Conservation (phyloP, 2,797 vertebrate genomes). For the Phalloptychus januarius region DNA sequence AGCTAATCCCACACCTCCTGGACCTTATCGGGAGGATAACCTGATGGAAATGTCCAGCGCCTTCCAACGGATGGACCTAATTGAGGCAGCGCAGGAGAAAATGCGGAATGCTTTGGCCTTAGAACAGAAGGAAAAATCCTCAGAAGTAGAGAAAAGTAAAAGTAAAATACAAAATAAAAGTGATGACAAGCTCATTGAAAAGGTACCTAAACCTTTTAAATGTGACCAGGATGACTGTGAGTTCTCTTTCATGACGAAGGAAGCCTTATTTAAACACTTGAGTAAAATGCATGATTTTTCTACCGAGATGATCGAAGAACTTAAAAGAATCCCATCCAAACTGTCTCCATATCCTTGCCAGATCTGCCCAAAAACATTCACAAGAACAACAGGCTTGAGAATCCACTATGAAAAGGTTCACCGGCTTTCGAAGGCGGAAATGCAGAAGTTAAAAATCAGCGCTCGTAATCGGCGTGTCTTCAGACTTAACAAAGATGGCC, state of each 20-base stretch:
- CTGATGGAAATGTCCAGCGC: constrained; percentile 91
- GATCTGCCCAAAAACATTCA: constrained; percentile 97
- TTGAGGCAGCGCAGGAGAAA: constrained; percentile 80
- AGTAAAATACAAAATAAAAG: constrained; percentile 73
- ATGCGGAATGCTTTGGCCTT: constrained; percentile 60
- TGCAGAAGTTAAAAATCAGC: constrained; percentile 90
- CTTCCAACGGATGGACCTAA: constrained; percentile 90
- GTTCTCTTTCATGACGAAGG: constrained; percentile 98
- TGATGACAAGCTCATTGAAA: constrained; percentile 82
- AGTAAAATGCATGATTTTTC: constrained; percentile 92
- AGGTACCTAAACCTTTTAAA: constrained; percentile 91
- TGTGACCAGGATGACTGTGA: constrained; percentile 91
- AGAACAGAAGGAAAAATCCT: constrained; percentile 65
- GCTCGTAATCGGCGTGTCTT: constrained; percentile 70
- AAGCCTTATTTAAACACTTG: constrained; percentile 96
- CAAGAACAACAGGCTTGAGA: constrained; percentile 96
- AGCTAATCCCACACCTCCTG: constrained; percentile 52
- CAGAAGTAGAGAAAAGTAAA: constrained; percentile 70
- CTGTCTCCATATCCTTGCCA: constrained; percentile 95
- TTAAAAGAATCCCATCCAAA: constrained; percentile 94
- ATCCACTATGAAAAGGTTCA: constrained; percentile 98
- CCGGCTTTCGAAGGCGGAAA: constrained; percentile 91
- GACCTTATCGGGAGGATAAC: constrained; percentile 84
- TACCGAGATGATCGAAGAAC: constrained; percentile 92
- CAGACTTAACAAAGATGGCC: constrained; percentile 56